These are phyloP conservation scores for Bovichtus variegatus DNA, from an alignment of 2,797 vertebrate species.

Conservation along the genomic window DNA sequence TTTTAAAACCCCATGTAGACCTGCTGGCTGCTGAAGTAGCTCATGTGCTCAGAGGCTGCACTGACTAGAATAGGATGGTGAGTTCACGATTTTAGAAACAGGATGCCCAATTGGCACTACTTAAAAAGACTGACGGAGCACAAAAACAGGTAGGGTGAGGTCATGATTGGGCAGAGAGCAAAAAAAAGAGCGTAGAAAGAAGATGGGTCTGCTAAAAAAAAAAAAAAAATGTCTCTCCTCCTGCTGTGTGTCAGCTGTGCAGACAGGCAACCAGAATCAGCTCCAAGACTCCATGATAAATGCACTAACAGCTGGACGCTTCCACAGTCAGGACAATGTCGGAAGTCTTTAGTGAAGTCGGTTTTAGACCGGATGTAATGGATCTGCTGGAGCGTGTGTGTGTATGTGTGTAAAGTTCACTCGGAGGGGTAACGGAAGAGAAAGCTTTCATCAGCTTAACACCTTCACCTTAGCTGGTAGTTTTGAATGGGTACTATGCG, in stretches of 20 bases:
- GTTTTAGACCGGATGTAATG: conserved; percentile 70
- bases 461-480: conserved; percentile 64
- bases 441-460: conserved; percentile 77
- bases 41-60: conserved; percentile 11
- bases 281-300: conserved; percentile 66
- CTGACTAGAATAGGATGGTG: conserved; percentile 20
- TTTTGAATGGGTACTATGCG: conserved; percentile 47
- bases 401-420: conserved; percentile 56
- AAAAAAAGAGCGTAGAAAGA: conserved; percentile 18
- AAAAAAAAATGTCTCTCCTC: conserved; percentile 48
- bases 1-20: background rate
- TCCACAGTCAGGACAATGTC: conserved; percentile 69
- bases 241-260: conserved; percentile 54
- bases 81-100: conserved; percentile 30
- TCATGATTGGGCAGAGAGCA: conserved; percentile 40
- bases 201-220: conserved; percentile 44
- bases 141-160: conserved; percentile 44
- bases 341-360: conserved; percentile 65
- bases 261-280: conserved; percentile 67
- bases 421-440: conserved; percentile 56
- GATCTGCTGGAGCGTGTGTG: conserved; percentile 46
- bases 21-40: background rate
- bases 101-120: conserved; percentile 40
- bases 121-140: conserved; percentile 53
- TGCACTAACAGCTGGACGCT: conserved; percentile 74